These are phyloP conservation scores for Eupithecia centaureata DNA, from an alignment of 2,888 invertebrate species.

Conservation along the genomic window DNA sequence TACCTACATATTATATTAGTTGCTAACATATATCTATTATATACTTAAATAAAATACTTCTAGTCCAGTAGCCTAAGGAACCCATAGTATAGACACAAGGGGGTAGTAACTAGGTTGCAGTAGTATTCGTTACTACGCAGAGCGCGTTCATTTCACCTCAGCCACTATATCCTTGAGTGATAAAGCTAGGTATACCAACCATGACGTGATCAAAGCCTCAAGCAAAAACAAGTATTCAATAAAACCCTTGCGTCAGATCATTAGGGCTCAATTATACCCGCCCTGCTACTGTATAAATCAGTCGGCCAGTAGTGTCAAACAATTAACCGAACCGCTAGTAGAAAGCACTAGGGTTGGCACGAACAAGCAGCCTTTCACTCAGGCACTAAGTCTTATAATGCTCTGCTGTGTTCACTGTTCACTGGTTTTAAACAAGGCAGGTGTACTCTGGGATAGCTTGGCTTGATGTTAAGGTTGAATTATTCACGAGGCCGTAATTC, in stretches of 20 bases:
- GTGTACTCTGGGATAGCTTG: background rate
- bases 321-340: slow-evolving; percentile 38
- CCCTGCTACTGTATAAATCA: slow-evolving; percentile 17
- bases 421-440: background rate
- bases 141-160: too few species aligned
- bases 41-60: too few species aligned
- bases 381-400: background rate
- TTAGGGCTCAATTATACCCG: slow-evolving; percentile 17
- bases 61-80: too few species aligned
- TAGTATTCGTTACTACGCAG: too few species aligned
- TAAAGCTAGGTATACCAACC: background rate
- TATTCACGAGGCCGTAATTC: background rate
- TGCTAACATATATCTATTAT: too few species aligned
- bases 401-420: too few species aligned
- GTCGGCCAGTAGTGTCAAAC: slow-evolving; percentile 15
- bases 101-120: too few species aligned
- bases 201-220: background rate
- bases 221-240: background rate
- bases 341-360: slow-evolving; percentile 41
- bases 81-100: too few species aligned
- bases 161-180: background rate
- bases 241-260: background rate
- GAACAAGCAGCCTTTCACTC: slow-evolving; percentile 23
- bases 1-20: too few species aligned
- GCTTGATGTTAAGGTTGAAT: background rate